These are phyloP conservation scores for Drosophila pachea DNA, from an alignment of 1,140 invertebrate genomes.

Conservation along the genomic window DNA sequence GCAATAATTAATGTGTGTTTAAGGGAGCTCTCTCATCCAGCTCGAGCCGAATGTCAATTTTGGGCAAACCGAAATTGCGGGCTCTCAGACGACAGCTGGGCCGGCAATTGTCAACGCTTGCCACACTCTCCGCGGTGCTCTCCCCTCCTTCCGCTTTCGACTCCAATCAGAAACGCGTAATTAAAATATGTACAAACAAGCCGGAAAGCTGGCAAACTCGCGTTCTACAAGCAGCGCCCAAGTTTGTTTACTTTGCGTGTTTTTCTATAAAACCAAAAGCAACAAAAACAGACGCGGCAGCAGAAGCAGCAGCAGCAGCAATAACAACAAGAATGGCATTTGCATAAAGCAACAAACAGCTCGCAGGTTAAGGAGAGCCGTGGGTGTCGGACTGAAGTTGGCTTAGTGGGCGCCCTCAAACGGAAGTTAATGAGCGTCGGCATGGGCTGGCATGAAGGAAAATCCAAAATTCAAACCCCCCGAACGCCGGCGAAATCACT, in stretches of 20 bases:
- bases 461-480: constrained; percentile 52
- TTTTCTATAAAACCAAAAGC: too few relatives aligned
- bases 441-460: constrained; percentile 30
- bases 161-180: constrained; percentile 73
- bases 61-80: constrained; percentile 46
- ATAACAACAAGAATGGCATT: constrained; percentile 76
- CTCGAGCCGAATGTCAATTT: constrained; percentile 27
- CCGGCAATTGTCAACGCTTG: constrained; percentile 52
- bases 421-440: constrained; percentile 67
- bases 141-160: constrained; percentile 4
- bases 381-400: constrained; percentile 1
- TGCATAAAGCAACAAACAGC: constrained; percentile 76
- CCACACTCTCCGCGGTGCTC: constrained; percentile 9
- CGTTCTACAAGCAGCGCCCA: constrained; percentile 18
- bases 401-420: constrained; percentile 46
- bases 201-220: constrained; percentile 44
- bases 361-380: constrained; percentile 8
- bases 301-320: constrained; percentile 41
- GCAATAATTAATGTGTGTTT: constrained; percentile 11
- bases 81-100: constrained; percentile 51
- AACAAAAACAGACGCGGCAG: constrained; percentile 39
- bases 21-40: constrained; percentile 29
- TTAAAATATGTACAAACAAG: constrained; percentile 76
- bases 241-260: constrained; percentile 74
- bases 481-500: constrained; percentile 61